Evolutionary conservation across 2,113 vertebrate species (phyloP).

Genomic region (Barbus barbus): DNA sequence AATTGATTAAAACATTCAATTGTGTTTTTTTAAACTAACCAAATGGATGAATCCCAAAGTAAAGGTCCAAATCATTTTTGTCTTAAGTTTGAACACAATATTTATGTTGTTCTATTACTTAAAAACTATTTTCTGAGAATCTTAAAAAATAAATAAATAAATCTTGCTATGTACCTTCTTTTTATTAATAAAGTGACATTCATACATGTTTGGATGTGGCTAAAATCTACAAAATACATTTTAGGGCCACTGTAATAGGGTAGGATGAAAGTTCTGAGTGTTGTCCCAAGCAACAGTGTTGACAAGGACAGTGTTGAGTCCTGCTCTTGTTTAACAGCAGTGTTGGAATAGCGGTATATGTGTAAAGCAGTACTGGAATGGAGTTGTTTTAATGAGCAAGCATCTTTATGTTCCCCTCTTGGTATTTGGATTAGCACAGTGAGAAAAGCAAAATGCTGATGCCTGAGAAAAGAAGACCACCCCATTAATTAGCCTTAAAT

Average conservation of each 20-base stretch:
- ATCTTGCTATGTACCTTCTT: background rate
- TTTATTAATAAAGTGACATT: background rate
- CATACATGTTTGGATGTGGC: background rate
- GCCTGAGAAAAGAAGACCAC: slow-evolving; percentile 76
- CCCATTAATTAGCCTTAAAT: slow-evolving; percentile 90
- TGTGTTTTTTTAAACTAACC: no score
- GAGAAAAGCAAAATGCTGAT: slow-evolving; percentile 81
- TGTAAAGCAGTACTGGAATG: slow-evolving; percentile 20
- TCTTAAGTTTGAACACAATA: background rate
- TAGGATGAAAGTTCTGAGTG: background rate
- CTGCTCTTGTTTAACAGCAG: slow-evolving; percentile 26
- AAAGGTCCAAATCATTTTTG: background rate
- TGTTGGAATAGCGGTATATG: slow-evolving; percentile 25
- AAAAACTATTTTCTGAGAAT: background rate
- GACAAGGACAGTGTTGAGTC: background rate
- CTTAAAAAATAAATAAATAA: background rate
- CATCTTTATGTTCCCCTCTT: slow-evolving; percentile 73
- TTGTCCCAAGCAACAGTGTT: background rate
- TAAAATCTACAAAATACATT: background rate
- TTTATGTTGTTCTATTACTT: background rate
- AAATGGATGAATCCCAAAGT: background rate
- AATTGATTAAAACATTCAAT: no score
- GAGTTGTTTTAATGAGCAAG: slow-evolving; percentile 61
- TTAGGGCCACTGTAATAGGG: no score
- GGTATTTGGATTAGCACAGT: slow-evolving; percentile 74